A percentile compares a stretch with the other conserved stretches of the same genome.
phyloP scores from a whole-genome alignment of 2,113 vertebrate genomes.

The Myodes glareolus region DNA sequence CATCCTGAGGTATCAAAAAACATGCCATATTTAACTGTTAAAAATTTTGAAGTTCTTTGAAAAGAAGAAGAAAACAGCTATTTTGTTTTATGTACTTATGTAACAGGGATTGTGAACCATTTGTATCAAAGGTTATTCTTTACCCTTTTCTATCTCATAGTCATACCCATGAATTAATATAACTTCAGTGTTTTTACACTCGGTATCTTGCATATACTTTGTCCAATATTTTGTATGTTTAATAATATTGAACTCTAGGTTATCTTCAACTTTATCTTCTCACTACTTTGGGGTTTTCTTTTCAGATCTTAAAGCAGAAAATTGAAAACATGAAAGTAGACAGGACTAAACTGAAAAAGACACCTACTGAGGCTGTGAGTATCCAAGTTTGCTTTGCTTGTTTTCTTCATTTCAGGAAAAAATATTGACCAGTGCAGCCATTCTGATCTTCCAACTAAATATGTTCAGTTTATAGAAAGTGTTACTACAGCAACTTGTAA shows the following conservation, averaged over 20 bases:
- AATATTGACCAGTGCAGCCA: neutral
- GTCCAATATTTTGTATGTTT: conserved; percentile 1
- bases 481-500: neutral
- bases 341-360: conserved; percentile 97
- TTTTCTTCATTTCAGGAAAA: conserved; percentile 49
- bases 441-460: conserved; percentile 55
- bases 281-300: conserved; percentile 36
- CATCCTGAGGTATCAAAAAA: conserved; percentile 13
- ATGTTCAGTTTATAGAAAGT: neutral
- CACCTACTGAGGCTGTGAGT: conserved; percentile 97
- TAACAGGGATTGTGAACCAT: neutral
- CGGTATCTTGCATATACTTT: conserved; percentile 37
- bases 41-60: conserved; percentile 1
- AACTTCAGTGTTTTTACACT: conserved; percentile 38
- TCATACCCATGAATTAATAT: conserved; percentile 27
- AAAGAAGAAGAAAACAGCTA: neutral
- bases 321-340: conserved; percentile 95
- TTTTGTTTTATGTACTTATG: conserved; percentile 30
- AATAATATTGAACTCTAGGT: conserved; percentile 39
- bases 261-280: conserved; percentile 50
- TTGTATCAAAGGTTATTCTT: conserved; percentile 48
- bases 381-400: conserved; percentile 53
- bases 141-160: neutral
- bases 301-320: conserved; percentile 88
- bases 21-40: conserved; percentile 3